Conservation (phyloP, 2,888 invertebrate species). For the Scaptomyza caliginosa region DNA sequence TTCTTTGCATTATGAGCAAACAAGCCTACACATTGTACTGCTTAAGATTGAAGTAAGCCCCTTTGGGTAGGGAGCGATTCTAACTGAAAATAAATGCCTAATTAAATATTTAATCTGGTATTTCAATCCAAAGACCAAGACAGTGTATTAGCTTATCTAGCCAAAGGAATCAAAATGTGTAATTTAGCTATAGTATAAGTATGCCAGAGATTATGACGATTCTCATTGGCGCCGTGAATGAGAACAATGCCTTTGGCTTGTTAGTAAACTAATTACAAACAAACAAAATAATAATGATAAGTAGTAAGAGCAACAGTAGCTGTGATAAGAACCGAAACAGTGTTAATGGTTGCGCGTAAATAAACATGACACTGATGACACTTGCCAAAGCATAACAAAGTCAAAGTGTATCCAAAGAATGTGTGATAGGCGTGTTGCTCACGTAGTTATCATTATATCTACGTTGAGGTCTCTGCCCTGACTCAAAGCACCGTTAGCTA, state of each 20-base stretch:
- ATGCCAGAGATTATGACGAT: conserved; percentile 36
- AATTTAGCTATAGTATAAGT: conserved; percentile 35
- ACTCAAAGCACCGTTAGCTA: conserved; percentile 62
- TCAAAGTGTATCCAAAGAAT: conserved; percentile 30
- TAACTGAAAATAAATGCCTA: conserved; percentile 52
- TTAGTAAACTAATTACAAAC: conserved; percentile 35
- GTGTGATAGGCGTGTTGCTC: conserved; percentile 25
- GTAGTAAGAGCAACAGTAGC: conserved; percentile 39
- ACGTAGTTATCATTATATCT: conserved; percentile 7
- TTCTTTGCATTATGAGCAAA: conserved; percentile 9
- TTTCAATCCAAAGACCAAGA: conserved; percentile 53
- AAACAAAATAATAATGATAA: neutral
- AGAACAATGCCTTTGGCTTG: conserved; percentile 59
- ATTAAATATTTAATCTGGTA: conserved; percentile 73
- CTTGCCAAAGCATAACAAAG: conserved; percentile 18
- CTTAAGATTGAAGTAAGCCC: conserved; percentile 23
- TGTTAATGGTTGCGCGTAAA: conserved; percentile 42
- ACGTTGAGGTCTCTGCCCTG: conserved; percentile 18
- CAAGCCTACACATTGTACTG: conserved; percentile 29
- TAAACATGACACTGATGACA: conserved; percentile 58
- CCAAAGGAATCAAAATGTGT: conserved; percentile 53
- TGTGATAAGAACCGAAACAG: conserved; percentile 42
- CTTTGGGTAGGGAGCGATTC: conserved; percentile 26
- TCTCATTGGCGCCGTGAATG: conserved; percentile 21
- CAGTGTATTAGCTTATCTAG: conserved; percentile 57